These are phyloP conservation scores for Zeugodacus cucurbitae DNA, from an alignment of 1,140 invertebrate species.

Conservation along the genomic window DNA sequence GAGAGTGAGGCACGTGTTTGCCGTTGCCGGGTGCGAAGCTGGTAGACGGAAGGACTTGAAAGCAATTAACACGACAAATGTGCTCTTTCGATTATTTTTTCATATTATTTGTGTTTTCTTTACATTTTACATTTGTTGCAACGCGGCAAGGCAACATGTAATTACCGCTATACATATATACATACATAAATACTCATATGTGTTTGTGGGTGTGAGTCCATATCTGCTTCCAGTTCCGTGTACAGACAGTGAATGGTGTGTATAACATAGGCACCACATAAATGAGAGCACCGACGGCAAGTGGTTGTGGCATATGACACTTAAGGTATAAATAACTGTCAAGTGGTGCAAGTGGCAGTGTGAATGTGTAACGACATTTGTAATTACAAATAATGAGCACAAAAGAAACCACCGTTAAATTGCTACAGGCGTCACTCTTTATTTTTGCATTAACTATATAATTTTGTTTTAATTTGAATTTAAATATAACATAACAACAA, in stretches of 20 bases:
- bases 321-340: slow-evolving; percentile 20
- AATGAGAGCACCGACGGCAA: background rate
- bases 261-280: too few relatives aligned
- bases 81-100: slow-evolving; percentile 6
- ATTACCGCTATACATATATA: background rate
- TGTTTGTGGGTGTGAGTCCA: background rate
- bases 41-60: background rate
- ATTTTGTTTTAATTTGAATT: background rate
- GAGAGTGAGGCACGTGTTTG: background rate
- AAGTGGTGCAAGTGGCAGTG: background rate
- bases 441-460: background rate
- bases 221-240: background rate
- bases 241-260: background rate
- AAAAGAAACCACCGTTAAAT: background rate
- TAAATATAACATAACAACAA: too few relatives aligned
- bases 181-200: background rate
- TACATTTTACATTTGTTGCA: background rate
- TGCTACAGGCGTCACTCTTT: background rate
- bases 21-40: background rate
- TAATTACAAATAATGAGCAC: background rate
- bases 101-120: background rate
- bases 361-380: background rate
- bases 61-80: slow-evolving; percentile 34
- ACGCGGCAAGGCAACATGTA: background rate
- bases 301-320: background rate